Conservation (phyloP, 2,888 invertebrate genomes). For the Aspidapion aeneum region DNA sequence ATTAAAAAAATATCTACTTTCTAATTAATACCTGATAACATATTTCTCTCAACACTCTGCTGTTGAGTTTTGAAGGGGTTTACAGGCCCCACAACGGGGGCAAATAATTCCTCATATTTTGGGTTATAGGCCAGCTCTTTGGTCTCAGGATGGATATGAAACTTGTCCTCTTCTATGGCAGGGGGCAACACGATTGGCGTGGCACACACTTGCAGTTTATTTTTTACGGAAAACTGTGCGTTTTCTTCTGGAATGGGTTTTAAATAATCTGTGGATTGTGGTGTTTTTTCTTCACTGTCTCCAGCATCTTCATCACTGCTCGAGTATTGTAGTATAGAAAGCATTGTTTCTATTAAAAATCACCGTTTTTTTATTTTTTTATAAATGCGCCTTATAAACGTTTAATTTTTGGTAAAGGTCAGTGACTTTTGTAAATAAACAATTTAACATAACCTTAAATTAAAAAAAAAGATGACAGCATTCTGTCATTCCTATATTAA, state of each 20-base stretch:
- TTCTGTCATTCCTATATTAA: too few species aligned
- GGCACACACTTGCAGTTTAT: constrained; percentile 67
- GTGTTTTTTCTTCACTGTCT: neutral
- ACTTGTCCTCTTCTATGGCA: constrained; percentile 65
- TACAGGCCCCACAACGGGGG: constrained; percentile 86
- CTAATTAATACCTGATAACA: constrained; percentile 76
- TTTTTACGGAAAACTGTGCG: constrained; percentile 57
- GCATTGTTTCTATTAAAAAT: too few species aligned
- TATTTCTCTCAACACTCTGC: constrained; percentile 84
- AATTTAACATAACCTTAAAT: too few species aligned
- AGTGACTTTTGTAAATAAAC: too few species aligned
- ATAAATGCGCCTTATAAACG: too few species aligned
- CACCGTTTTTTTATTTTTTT: too few species aligned
- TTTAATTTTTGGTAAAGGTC: too few species aligned
- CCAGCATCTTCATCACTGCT: constrained; percentile 60
- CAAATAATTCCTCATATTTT: constrained; percentile 91
- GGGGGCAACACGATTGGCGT: constrained; percentile 82
- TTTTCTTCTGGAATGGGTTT: constrained; percentile 47
- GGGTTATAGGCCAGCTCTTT: constrained; percentile 90
- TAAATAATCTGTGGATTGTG: neutral
- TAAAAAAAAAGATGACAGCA: too few species aligned
- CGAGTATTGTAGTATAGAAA: constrained; percentile 71
- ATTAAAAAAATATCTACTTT: too few species aligned
- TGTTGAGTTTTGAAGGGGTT: constrained; percentile 93
- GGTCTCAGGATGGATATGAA: constrained; percentile 71